These are phyloP conservation scores for Heliconius erato DNA, from an alignment of 2,888 invertebrate species.

Conservation along the genomic window DNA sequence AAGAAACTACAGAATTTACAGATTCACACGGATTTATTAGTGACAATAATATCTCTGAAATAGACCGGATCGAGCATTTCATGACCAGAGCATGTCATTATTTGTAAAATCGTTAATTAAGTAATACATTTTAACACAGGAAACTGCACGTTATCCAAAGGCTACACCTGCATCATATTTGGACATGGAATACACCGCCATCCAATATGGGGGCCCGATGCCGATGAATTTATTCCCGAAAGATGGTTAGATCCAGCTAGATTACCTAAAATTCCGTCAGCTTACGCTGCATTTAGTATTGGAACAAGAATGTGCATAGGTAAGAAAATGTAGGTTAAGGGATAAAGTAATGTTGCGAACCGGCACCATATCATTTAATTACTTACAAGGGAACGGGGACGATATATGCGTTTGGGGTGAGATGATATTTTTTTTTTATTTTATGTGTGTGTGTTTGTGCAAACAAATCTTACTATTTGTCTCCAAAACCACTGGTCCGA, in stretches of 20 bases:
- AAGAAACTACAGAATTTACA: too few relatives aligned
- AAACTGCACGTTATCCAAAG: slow-evolving; percentile 58
- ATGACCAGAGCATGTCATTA: too few relatives aligned
- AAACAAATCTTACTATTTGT: too few relatives aligned
- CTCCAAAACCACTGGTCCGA: neutral
- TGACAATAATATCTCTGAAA: too few relatives aligned
- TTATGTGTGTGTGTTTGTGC: too few relatives aligned
- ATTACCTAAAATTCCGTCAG: slow-evolving; percentile 54
- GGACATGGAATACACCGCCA: slow-evolving; percentile 60
- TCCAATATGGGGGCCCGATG: slow-evolving; percentile 63
- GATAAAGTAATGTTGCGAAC: too few relatives aligned
- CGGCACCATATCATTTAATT: too few relatives aligned
- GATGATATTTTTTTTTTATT: too few relatives aligned
- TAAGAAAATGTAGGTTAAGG: slow-evolving; percentile 28
- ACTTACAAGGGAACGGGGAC: too few relatives aligned
- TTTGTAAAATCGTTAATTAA: neutral
- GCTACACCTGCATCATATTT: slow-evolving; percentile 57
- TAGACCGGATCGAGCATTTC: too few relatives aligned
- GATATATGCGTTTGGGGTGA: too few relatives aligned
- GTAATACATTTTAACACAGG: slow-evolving; percentile 45
- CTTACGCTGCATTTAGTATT: slow-evolving; percentile 58
- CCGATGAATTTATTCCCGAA: slow-evolving; percentile 60
- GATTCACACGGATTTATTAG: too few relatives aligned
- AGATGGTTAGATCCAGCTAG: slow-evolving; percentile 60
- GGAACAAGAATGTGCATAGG: slow-evolving; percentile 62